phyloP scores from a whole-genome alignment of 2,888 invertebrate genomes.

The Ectropis crepuscularia region DNA sequence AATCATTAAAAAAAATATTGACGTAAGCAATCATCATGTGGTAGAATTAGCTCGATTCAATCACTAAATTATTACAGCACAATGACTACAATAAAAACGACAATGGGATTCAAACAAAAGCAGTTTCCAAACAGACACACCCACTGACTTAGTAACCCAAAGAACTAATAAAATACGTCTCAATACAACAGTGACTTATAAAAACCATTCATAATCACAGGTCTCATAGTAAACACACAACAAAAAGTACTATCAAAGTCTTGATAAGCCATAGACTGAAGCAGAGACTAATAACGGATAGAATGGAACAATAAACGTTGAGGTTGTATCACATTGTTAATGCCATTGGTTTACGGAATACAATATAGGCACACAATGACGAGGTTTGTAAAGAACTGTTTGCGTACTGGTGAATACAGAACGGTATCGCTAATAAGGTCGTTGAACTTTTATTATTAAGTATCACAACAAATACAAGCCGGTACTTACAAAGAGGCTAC shows the following conservation, averaged over 20 bases:
- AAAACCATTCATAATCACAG: conserved; percentile 55
- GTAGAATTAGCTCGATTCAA: conserved; percentile 14
- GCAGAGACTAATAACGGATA: conserved; percentile 60
- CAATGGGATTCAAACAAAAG: conserved; percentile 36
- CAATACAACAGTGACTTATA: conserved; percentile 73
- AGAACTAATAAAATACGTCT: conserved; percentile 66
- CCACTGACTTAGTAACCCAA: conserved; percentile 68
- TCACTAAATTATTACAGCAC: conserved; percentile 27
- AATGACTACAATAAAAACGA: conserved; percentile 43
- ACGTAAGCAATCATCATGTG: conserved; percentile 1
- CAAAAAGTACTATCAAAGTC: conserved; percentile 51
- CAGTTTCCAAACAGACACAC: conserved; percentile 53
- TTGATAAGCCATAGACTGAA: conserved; percentile 59
- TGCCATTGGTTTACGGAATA: conserved; percentile 68
- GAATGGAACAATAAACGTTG: conserved; percentile 58
- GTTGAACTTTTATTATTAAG: conserved; percentile 53
- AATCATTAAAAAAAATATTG: conserved; percentile 1
- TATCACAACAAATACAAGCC: background rate
- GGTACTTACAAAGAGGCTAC: no score
- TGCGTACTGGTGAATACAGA: conserved; percentile 62
- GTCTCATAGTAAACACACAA: conserved; percentile 19
- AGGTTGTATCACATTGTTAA: conserved; percentile 60
- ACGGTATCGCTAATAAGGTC: conserved; percentile 65
- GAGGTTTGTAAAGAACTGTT: conserved; percentile 66
- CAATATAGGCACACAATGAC: conserved; percentile 66